Percentiles rank a stretch among this genome's conserved stretches.
phyloP scores from a whole-genome alignment of 2,797 vertebrate species.

The Gouania willdenowi region DNA sequence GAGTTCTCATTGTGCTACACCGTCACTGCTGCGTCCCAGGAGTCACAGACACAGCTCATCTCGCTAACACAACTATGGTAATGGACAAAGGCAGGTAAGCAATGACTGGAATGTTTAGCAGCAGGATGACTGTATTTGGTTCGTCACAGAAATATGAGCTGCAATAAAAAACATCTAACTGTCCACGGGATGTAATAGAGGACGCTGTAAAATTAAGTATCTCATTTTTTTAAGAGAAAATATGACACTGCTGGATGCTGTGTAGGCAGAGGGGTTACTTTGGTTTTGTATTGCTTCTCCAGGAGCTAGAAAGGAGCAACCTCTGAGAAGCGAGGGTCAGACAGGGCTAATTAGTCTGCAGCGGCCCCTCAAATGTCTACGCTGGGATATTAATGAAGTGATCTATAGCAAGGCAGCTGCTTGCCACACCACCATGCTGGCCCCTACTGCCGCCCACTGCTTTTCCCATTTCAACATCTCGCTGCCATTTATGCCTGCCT shows the following conservation, averaged over 20 bases:
- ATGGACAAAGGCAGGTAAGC: conserved; percentile 39
- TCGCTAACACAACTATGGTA: conserved; percentile 30
- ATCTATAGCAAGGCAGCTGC: conserved; percentile 74
- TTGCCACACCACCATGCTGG: conserved; percentile 22
- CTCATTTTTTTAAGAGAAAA: conserved; percentile 2
- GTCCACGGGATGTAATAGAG: conserved; percentile 4
- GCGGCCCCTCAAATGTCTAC: conserved; percentile 72
- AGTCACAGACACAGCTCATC: conserved; percentile 48
- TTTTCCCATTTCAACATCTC: conserved; percentile 35
- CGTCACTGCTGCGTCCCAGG: conserved; percentile 46
- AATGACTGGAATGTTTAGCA: background rate
- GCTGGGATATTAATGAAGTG: conserved; percentile 75
- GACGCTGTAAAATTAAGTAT: conserved; percentile 7
- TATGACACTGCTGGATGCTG: conserved; percentile 23
- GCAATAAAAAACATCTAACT: conserved; percentile 1
- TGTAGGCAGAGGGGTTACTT: conserved; percentile 22
- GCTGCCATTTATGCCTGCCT: conserved; percentile 28
- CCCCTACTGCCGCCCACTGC: background rate
- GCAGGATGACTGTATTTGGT: background rate
- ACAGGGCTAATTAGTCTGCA: conserved; percentile 77
- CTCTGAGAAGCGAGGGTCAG: conserved; percentile 65
- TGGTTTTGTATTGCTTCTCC: conserved; percentile 46
- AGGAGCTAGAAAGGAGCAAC: conserved; percentile 51
- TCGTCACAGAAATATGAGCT: background rate
- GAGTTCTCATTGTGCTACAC: conserved; percentile 67